Evolutionary conservation across 2,113 vertebrate species (phyloP).

Genomic region (Hucho hucho): DNA sequence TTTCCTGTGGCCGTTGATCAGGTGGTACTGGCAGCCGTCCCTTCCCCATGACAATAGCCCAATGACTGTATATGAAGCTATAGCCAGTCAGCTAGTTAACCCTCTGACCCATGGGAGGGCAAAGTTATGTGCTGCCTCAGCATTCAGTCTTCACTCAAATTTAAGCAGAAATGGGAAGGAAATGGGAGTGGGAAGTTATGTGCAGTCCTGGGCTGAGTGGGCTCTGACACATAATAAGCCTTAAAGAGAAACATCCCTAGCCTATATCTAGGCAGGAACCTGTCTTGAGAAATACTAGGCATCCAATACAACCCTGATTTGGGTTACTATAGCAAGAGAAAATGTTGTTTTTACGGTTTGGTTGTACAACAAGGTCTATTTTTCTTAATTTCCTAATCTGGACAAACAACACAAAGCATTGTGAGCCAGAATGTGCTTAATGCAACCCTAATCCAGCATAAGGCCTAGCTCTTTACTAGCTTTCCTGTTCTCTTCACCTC

Average conservation of each 20-base stretch:
- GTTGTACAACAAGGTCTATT: too few species aligned
- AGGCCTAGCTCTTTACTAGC: constrained; percentile 77
- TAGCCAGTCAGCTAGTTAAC: constrained; percentile 49
- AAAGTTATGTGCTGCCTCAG: constrained; percentile 68
- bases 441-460: too few species aligned
- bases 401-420: too few species aligned
- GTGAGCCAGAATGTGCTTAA: too few species aligned
- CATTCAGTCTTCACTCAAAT: constrained; percentile 61
- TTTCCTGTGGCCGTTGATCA: constrained; percentile 51
- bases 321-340: neutral
- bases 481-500: neutral
- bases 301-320: neutral
- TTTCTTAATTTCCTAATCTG: too few species aligned
- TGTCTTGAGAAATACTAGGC: neutral
- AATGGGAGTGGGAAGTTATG: constrained; percentile 37
- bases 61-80: too few species aligned
- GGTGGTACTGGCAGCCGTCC: constrained; percentile 39
- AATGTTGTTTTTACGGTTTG: neutral
- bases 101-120: constrained; percentile 18
- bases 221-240: neutral
- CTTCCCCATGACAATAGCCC: neutral
- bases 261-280: neutral
- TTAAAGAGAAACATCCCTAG: constrained; percentile 6
- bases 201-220: constrained; percentile 22
- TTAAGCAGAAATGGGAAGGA: constrained; percentile 64